These are phyloP conservation scores for Kuschelorhynchus macadamiae DNA, from an alignment of 2,888 invertebrate genomes.

Conservation along the genomic window DNA sequence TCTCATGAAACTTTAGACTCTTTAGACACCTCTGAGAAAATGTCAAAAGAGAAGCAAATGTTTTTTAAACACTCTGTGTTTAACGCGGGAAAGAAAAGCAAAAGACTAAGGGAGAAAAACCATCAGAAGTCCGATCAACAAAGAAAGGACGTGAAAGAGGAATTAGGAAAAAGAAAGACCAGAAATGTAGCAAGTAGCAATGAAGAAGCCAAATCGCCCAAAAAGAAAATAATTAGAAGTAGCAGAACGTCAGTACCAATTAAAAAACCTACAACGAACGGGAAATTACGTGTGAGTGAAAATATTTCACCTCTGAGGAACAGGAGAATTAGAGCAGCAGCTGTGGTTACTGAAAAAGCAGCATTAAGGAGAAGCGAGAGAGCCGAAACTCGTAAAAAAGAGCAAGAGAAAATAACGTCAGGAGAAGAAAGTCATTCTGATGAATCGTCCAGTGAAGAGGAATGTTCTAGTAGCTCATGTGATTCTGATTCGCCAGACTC, in stretches of 20 bases:
- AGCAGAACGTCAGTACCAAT: slow-evolving; percentile 11
- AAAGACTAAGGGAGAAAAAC: slow-evolving; percentile 64
- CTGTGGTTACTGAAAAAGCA: slow-evolving; percentile 15
- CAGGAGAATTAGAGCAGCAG: slow-evolving; percentile 21
- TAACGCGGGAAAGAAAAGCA: slow-evolving; percentile 74
- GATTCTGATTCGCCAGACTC: slow-evolving; percentile 53
- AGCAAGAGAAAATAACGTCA: slow-evolving; percentile 14
- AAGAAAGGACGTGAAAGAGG: neutral
- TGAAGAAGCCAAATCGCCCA: slow-evolving; percentile 28
- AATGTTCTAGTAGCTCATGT: slow-evolving; percentile 57
- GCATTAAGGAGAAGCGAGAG: slow-evolving; percentile 32
- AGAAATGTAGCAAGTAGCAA: slow-evolving; percentile 32
- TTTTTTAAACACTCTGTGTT: slow-evolving; percentile 87
- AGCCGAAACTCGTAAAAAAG: slow-evolving; percentile 36
- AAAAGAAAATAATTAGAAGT: slow-evolving; percentile 34
- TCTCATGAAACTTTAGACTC: slow-evolving; percentile 59
- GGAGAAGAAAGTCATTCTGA: slow-evolving; percentile 29
- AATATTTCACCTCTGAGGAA: slow-evolving; percentile 19
- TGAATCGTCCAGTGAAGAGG: slow-evolving; percentile 50
- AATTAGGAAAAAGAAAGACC: slow-evolving; percentile 38
- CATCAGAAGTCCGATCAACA: slow-evolving; percentile 44
- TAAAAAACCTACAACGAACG: slow-evolving; percentile 27
- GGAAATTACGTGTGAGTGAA: slow-evolving; percentile 25
- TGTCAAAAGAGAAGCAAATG: slow-evolving; percentile 90
- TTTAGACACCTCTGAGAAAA: slow-evolving; percentile 79